Percentiles rank a stretch among this genome's conserved stretches.
Evolutionary conservation across 2,797 vertebrate genomes (phyloP).

Genomic region (Megalops cyprinoides): DNA sequence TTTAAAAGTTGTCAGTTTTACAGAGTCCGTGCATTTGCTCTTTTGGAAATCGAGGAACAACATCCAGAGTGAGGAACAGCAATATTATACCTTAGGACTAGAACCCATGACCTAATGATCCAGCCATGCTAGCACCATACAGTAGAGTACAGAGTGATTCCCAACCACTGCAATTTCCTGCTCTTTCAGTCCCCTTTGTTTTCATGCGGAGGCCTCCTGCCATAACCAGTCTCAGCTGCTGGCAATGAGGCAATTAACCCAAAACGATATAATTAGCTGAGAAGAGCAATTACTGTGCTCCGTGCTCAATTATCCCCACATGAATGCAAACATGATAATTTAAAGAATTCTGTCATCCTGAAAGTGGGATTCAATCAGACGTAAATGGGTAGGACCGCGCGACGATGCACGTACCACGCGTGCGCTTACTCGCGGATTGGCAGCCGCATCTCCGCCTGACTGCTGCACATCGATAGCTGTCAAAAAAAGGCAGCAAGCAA

Average conservation of each 20-base stretch:
- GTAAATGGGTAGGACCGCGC: neutral
- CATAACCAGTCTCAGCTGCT: constrained; percentile 29
- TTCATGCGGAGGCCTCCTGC: neutral
- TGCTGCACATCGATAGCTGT: neutral
- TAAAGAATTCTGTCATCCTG: constrained; percentile 16
- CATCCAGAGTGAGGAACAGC: too few species aligned
- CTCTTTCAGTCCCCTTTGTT: constrained; percentile 16
- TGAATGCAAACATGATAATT: constrained; percentile 18
- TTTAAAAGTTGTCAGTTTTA: too few species aligned
- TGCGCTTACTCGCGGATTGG: neutral
- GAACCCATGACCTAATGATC: neutral
- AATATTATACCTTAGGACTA: too few species aligned
- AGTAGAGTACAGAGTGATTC: neutral
- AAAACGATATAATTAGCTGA: constrained; percentile 31
- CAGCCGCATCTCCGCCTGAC: neutral
- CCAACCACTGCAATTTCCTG: neutral
- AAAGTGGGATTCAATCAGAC: constrained; percentile 17
- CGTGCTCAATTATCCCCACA: constrained; percentile 26
- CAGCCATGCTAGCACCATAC: neutral
- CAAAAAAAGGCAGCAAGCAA: neutral
- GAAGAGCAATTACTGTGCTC: constrained; percentile 30
- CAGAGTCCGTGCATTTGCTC: too few species aligned
- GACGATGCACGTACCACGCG: neutral
- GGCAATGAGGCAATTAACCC: constrained; percentile 31
- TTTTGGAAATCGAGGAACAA: too few species aligned